A percentile compares a stretch with the other conserved stretches of the same genome.
Evolutionary conservation across 1,140 invertebrate genomes (phyloP).

Genomic region (Ruditapes philippinarum): DNA sequence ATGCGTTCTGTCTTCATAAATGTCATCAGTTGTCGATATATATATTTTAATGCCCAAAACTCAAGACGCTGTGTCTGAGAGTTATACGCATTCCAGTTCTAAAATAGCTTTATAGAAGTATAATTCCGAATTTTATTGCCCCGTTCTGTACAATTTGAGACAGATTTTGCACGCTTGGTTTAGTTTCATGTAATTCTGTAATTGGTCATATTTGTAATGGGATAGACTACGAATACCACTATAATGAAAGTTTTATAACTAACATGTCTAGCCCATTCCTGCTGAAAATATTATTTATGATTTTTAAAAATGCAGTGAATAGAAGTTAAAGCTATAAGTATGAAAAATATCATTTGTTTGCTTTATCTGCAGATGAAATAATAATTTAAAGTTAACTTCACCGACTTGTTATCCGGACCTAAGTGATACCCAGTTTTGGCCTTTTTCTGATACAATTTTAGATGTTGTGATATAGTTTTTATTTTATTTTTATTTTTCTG

Average conservation of each 20-base stretch:
- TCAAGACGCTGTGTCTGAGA: not conserved
- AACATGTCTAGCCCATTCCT: no score
- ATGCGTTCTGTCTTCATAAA: not conserved
- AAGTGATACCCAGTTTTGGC: no score
- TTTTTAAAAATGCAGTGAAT: no score
- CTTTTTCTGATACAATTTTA: no score
- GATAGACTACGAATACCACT: not conserved
- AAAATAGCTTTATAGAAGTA: not conserved
- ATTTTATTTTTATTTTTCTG: no score
- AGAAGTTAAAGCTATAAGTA: no score
- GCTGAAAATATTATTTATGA: no score
- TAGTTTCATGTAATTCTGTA: not conserved
- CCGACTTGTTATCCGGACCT: no score
- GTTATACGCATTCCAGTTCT: not conserved
- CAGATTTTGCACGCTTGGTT: not conserved
- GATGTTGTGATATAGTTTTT: no score
- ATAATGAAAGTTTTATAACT: not conserved
- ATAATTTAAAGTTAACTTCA: no score
- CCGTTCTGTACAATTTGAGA: not conserved
- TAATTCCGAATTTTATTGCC: not conserved
- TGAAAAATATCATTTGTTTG: no score
- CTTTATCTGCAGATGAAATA: no score
- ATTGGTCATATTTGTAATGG: slow-evolving; percentile 20
- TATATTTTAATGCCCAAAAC: not conserved
- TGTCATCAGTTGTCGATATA: not conserved